Conservation (phyloP, 2,888 invertebrate species). For the Tiliacea citrago region DNA sequence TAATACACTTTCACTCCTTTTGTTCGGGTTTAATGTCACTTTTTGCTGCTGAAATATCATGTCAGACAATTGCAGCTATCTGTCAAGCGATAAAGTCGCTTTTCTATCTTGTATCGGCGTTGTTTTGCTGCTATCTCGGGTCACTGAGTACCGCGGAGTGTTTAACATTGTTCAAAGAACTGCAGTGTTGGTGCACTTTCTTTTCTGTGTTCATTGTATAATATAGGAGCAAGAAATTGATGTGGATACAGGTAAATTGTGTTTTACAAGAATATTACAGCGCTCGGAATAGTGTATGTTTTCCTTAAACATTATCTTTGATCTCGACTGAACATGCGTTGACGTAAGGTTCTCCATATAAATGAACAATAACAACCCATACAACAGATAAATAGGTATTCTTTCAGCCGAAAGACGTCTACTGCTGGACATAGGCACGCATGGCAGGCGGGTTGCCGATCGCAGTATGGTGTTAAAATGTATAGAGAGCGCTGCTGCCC, state of each 20-base stretch:
- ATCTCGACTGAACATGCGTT: constrained; percentile 15
- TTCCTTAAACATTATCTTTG: constrained; percentile 51
- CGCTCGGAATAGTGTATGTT: constrained; percentile 2
- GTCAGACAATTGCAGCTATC: constrained; percentile 77
- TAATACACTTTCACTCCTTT: constrained; percentile 84
- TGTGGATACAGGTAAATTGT: constrained; percentile 34
- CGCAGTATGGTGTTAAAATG: no score
- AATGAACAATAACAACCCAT: constrained; percentile 29
- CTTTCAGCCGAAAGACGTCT: no score
- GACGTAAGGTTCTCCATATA: constrained; percentile 21
- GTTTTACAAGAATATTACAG: constrained; percentile 33
- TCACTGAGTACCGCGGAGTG: constrained; percentile 72
- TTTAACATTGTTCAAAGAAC: constrained; percentile 68
- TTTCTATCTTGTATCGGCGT: constrained; percentile 79
- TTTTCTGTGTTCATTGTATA: constrained; percentile 42
- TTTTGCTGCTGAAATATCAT: constrained; percentile 81
- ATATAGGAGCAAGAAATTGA: constrained; percentile 39
- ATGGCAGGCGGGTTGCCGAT: no score
- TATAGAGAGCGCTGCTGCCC: no score
- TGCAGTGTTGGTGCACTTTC: constrained; percentile 48
- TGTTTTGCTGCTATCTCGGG: constrained; percentile 71
- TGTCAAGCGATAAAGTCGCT: constrained; percentile 77
- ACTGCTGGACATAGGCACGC: no score
- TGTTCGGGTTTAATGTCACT: constrained; percentile 80
- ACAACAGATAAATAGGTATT: constrained; percentile 19